Evolutionary conservation across 1,140 invertebrate species (phyloP).

Genomic region (Hyphantria cunea): DNA sequence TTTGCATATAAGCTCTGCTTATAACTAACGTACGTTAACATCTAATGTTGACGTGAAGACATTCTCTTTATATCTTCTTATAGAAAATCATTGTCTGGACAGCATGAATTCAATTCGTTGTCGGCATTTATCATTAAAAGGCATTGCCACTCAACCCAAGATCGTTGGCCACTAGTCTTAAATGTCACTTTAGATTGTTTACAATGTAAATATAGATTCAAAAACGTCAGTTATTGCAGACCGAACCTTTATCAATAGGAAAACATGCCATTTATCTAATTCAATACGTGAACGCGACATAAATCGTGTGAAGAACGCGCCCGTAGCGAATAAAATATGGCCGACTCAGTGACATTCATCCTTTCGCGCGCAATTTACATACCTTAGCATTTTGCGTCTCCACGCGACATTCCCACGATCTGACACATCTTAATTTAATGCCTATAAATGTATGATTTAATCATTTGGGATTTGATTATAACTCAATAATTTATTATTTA

Average conservation of each 20-base stretch:
- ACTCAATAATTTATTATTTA: too few species aligned
- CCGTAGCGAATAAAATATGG: conserved; percentile 35
- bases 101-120: not conserved
- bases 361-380: conserved; percentile 44
- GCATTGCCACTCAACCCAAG: not conserved
- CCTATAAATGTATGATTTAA: conserved; percentile 10
- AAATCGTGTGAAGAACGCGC: conserved; percentile 33
- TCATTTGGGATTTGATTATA: too few species aligned
- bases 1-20: too few species aligned
- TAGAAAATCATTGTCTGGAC: too few species aligned
- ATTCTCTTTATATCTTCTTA: too few species aligned
- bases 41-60: too few species aligned
- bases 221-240: conserved; percentile 11
- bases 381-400: conserved; percentile 37
- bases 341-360: conserved; percentile 33
- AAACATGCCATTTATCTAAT: conserved; percentile 39
- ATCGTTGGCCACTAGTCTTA: too few species aligned
- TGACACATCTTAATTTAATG: conserved; percentile 30
- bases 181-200: too few species aligned
- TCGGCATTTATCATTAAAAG: not conserved
- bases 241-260: conserved; percentile 20
- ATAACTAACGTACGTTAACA: too few species aligned
- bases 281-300: conserved; percentile 39
- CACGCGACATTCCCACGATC: conserved; percentile 35
- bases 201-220: conserved; percentile 7